These are phyloP conservation scores for Orgyia antiqua DNA, from an alignment of 2,888 invertebrate genomes.

Conservation along the genomic window DNA sequence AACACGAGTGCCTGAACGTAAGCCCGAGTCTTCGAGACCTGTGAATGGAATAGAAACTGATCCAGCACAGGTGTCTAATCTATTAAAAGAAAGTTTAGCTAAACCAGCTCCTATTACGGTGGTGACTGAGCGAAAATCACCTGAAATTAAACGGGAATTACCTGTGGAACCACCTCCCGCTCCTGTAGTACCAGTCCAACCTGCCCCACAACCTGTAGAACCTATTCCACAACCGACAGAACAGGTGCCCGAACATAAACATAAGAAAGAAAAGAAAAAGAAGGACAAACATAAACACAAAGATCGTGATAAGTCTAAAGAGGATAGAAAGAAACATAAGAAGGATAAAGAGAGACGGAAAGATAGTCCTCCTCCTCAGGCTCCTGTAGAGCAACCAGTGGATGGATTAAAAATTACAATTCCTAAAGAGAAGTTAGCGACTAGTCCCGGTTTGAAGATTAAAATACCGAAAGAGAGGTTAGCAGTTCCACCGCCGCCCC, in stretches of 20 bases:
- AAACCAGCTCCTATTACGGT: slow-evolving; percentile 66
- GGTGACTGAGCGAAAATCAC: slow-evolving; percentile 55
- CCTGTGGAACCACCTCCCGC: slow-evolving; percentile 38
- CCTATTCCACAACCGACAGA: slow-evolving; percentile 29
- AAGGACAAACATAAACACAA: slow-evolving; percentile 90
- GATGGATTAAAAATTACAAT: slow-evolving; percentile 66
- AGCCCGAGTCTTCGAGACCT: slow-evolving; percentile 47
- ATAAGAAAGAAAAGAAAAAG: slow-evolving; percentile 84
- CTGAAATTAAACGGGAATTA: slow-evolving; percentile 47
- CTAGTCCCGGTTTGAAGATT: slow-evolving; percentile 82
- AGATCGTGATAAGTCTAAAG: slow-evolving; percentile 84
- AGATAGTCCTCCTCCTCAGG: slow-evolving; percentile 35
- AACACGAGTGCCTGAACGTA: slow-evolving; percentile 57
- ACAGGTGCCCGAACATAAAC: slow-evolving; percentile 50
- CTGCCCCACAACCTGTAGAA: slow-evolving; percentile 19
- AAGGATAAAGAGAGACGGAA: slow-evolving; percentile 77
- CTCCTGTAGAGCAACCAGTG: slow-evolving; percentile 22
- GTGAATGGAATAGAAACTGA: slow-evolving; percentile 85
- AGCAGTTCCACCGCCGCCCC: slow-evolving; percentile 72
- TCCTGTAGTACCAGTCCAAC: slow-evolving; percentile 16
- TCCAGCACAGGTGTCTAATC: slow-evolving; percentile 83
- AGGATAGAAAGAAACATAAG: slow-evolving; percentile 85
- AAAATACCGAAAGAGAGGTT: slow-evolving; percentile 89
- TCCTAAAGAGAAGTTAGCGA: slow-evolving; percentile 58
- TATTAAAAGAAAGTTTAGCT: slow-evolving; percentile 81